Base-by-base conservation (phyloP, 2,888 invertebrate species). In the Belgica antarctica region DNA sequence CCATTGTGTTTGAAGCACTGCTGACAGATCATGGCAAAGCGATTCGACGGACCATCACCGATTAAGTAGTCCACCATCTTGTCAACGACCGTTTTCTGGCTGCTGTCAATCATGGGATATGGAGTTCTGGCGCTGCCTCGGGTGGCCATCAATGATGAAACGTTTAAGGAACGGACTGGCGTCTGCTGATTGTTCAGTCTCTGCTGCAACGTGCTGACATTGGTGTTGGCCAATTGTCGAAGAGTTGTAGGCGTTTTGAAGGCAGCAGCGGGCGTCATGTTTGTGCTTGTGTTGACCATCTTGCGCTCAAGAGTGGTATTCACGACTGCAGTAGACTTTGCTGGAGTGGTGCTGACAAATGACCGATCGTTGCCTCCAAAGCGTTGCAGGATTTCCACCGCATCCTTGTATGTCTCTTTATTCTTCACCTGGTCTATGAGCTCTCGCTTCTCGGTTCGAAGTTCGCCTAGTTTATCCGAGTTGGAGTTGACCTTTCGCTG, bases 391-490 rank as follows among this genome's bases (percentile, higher is more conserved):
- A 80, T 77, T 73, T 78, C 78, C 28, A 79, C 75, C 47, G 80
- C 80, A 52, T 79, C 78, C 83, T 97, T 98, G 78, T 96, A 99
- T 0, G 96, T 97, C 81, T 98, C 97, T 36, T 89, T 97, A 77
- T 98, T 96, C 88, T 94, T 96, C 31, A 99, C 96, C 77, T 94
- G 90, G 76, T 98, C 96, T 71, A 99, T 81, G 73, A 97, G 88
- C 78, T 90, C 88, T 78, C 88, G 90, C 77, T 94, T 96, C 75
- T 93, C 87, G n/a, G 86, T 86, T 74, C 87, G 84, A 79, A 95
- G 84, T 69, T 85, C 85, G 61, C 80, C 81, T 41, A 94, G 80
- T 77, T 89, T 89, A 70, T 85, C 82, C 77, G 90, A 87, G 80
- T 93, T 94, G 77, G 86, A 87, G 72, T 86, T 85, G 66, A 95